These are phyloP conservation scores for Falco biarmicus DNA, from an alignment of 2,797 vertebrate genomes.

Conservation along the genomic window DNA sequence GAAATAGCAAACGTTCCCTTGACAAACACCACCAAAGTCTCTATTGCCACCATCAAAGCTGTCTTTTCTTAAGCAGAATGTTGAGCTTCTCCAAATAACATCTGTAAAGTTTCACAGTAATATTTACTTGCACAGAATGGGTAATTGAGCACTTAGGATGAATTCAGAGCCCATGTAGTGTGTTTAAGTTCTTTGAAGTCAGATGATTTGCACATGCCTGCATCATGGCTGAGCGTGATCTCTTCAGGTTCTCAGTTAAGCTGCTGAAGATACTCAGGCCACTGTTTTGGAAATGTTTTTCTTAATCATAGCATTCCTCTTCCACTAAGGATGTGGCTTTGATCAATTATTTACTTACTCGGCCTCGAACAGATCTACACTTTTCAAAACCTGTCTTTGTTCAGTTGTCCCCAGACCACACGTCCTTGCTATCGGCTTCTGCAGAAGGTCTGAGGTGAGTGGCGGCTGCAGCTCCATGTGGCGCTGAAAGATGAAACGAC, in stretches of 20 bases:
- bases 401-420: neutral
- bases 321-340: neutral
- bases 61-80: neutral
- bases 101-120: neutral
- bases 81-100: neutral
- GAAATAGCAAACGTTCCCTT: neutral
- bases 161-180: neutral
- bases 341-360: neutral
- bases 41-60: neutral
- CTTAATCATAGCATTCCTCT: neutral
- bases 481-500: neutral
- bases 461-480: neutral
- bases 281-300: neutral
- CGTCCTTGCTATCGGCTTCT: neutral
- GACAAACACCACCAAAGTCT: neutral
- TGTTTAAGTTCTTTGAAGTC: neutral
- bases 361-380: neutral
- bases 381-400: neutral
- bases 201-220: neutral
- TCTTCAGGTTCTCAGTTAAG: neutral
- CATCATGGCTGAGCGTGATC: rapidly evolving
- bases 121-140: neutral
- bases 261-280: neutral
- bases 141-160: neutral
- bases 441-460: neutral